Evolutionary conservation across 2,797 vertebrate genomes (phyloP), one percentile per base, ranked within the genome.

Genomic region (Sarcoramphus papa): DNA sequence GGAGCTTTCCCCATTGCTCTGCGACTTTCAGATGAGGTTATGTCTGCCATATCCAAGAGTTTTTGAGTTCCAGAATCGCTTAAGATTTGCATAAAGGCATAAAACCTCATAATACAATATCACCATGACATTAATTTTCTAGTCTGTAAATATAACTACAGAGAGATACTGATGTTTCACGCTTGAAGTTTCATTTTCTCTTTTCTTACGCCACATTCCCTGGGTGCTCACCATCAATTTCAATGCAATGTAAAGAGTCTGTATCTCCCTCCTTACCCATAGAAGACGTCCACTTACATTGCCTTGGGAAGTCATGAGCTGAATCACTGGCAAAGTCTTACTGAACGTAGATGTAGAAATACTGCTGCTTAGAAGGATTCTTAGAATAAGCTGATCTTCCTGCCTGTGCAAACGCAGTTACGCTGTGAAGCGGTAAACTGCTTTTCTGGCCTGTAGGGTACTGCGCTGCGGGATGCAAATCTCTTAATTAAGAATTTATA

Each of bases 141-240:
- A 12, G 8, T 47, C 50, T 64, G 30, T 73, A 64, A 51, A 14
- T 70, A 10, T 9, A 92, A 57, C 37, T 56, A 6, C 11, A 30
- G 16, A 53, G 45, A 41, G 35, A 65, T 30, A 13, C 17, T 74
- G 27, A 24, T 0, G 1, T n/a, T 82, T 89, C 41, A 9, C 0
- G 0, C 40, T 20, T 41, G 19, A 91, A 10, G 28, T 37, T 93
- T 92, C 30, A 12, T 86, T 84, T 82, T 90, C 57, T 53, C 20
- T 82, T 70, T 24, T 53, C 48, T 47, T 2, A 1, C 3, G 2
- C 59, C 56, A 8, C 0, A 0, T 50, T 90, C 78, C 28, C 48
- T 53, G 50, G 8, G 37, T 85, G 41, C 53, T 78, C 21, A 10
- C 31, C 40, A 21, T 74, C 35, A 10, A 18, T 82, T 91, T 59